Percentiles rank a stretch among this genome's conserved stretches.
Conservation (phyloP, 1,140 invertebrate genomes). For the Aphis gossypii region DNA sequence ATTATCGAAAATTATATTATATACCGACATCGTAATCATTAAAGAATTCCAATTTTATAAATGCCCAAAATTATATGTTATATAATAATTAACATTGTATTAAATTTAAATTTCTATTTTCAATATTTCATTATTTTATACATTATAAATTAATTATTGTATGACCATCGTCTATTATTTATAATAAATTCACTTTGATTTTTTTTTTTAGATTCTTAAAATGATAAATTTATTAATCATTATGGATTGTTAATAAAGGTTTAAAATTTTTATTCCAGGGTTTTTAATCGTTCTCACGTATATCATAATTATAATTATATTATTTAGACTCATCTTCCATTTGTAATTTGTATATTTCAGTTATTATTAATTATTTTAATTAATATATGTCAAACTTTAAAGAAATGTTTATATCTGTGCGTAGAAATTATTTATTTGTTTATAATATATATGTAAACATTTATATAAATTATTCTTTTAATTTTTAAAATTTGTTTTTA, state of each 20-base stretch:
- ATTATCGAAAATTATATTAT: too few species aligned
- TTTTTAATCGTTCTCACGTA: background rate
- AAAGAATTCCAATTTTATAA: too few species aligned
- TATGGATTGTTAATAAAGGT: background rate
- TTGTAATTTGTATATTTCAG: background rate
- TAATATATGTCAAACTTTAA: background rate
- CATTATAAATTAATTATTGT: background rate
- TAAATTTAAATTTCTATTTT: background rate
- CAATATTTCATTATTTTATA: background rate
- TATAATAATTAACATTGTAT: too few species aligned
- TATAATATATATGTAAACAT: background rate
- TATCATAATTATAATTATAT: background rate
- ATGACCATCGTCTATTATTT: background rate
- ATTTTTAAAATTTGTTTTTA: background rate
- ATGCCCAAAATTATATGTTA: too few species aligned
- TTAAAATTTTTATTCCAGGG: constrained; percentile 22
- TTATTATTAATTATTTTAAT: background rate
- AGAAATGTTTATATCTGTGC: background rate
- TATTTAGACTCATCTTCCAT: constrained; percentile 14
- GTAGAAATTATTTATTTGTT: background rate
- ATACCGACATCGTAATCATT: too few species aligned
- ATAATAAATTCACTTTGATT: background rate
- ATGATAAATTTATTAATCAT: background rate
- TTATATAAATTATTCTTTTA: background rate
- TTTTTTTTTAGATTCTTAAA: background rate